A percentile compares a stretch with the other conserved stretches of the same genome.
These are phyloP conservation scores for Agriotes lineatus DNA, from an alignment of 2,888 invertebrate species.

Conservation along the genomic window DNA sequence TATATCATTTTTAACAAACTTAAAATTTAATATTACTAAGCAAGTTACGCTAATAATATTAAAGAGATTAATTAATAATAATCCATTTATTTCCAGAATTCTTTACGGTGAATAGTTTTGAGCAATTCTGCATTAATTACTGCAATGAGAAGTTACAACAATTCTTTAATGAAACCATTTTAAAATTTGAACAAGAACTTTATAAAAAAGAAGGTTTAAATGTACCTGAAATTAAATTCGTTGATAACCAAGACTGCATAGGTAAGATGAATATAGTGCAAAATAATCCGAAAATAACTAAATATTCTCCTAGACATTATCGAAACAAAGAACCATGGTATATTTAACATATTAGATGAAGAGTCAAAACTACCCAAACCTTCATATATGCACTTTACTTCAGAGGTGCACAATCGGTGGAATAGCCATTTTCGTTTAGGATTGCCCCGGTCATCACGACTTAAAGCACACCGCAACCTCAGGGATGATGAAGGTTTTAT, in stretches of 20 bases:
- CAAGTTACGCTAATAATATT: too few species aligned
- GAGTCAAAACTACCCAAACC: slow-evolving; percentile 97
- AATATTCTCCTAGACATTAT: slow-evolving; percentile 77
- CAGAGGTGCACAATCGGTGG: slow-evolving; percentile 89
- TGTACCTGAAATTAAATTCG: slow-evolving; percentile 93
- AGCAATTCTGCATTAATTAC: slow-evolving; percentile 98
- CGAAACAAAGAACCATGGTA: slow-evolving; percentile 87
- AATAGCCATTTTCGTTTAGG: slow-evolving; percentile 86
- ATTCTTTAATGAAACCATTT: slow-evolving; percentile 97
- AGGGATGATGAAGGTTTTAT: slow-evolving; percentile 98
- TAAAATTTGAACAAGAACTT: slow-evolving; percentile 95
- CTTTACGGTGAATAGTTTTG: slow-evolving; percentile 85
- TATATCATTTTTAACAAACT: too few species aligned
- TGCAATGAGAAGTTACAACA: slow-evolving; percentile 99
- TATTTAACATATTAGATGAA: slow-evolving; percentile 94
- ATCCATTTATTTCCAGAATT: slow-evolving; percentile 83
- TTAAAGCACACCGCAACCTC: slow-evolving; percentile 91
- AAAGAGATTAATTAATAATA: too few species aligned
- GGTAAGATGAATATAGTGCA: slow-evolving; percentile 69
- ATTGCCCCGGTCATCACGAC: slow-evolving; percentile 90
- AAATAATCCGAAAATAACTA: slow-evolving; percentile 3
- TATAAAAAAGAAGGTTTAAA: slow-evolving; percentile 94
- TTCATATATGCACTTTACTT: slow-evolving; percentile 90
- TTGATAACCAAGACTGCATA: slow-evolving; percentile 98
- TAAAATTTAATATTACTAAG: too few species aligned